Conservation (phyloP, 2,113 vertebrate genomes). For the Trochalopteron elliotii region DNA sequence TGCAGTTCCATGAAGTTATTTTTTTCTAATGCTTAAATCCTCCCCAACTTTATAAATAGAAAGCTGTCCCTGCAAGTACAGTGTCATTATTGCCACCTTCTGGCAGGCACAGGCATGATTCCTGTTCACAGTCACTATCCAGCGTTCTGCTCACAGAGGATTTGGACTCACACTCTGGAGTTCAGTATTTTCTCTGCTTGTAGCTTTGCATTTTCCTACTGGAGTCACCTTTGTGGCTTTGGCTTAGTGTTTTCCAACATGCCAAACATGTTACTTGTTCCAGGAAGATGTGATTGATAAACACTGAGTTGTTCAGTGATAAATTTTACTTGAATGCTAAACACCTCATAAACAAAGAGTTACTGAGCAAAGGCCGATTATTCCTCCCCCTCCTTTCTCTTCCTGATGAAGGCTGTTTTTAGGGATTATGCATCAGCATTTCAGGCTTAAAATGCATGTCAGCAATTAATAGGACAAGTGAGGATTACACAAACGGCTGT, state of each 20-base stretch:
- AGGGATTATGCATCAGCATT: not conserved
- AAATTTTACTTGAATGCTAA: not conserved
- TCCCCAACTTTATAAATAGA: not conserved
- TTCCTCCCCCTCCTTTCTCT: not conserved
- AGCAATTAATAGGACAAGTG: not conserved
- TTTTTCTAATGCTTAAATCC: not conserved
- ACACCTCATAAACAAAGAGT: not conserved
- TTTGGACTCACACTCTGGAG: not conserved
- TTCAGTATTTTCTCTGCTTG: not conserved
- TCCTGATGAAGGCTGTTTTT: not conserved
- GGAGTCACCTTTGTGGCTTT: not conserved
- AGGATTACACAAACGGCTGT: not conserved
- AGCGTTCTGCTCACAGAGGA: not conserved
- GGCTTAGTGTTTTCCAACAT: not conserved
- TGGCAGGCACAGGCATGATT: not conserved
- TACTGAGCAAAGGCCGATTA: not conserved
- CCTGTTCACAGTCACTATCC: not conserved
- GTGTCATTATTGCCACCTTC: not conserved
- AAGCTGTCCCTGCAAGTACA: accelerated
- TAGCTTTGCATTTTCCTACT: not conserved
- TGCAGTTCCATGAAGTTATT: not conserved
- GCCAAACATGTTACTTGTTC: not conserved
- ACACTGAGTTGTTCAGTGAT: not conserved
- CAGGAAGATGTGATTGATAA: not conserved
- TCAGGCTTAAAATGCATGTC: not conserved